phyloP scores from a whole-genome alignment of 2,797 vertebrate genomes.

The Malacoctenus gilli region DNA sequence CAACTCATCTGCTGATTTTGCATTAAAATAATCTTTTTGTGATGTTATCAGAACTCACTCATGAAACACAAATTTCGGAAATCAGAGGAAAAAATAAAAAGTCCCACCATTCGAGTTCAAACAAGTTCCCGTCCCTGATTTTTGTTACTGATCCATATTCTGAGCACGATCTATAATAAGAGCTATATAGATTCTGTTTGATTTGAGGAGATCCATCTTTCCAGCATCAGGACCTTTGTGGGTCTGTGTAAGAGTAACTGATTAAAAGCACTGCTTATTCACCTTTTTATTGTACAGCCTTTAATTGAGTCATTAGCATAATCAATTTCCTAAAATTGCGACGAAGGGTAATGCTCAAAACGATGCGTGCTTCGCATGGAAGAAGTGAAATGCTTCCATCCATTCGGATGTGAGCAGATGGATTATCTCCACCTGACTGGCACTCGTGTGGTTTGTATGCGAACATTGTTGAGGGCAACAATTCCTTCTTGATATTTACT shows the following conservation, averaged over 20 bases:
- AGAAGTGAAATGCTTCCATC: neutral
- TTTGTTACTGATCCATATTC: slow-evolving; percentile 6
- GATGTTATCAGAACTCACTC: too few species aligned
- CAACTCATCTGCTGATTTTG: too few species aligned
- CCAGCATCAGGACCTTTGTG: slow-evolving; percentile 5
- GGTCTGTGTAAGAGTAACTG: slow-evolving; percentile 10
- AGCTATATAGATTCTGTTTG: slow-evolving; percentile 5
- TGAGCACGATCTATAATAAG: neutral
- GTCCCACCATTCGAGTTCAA: neutral
- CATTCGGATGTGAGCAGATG: neutral
- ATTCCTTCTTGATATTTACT: slow-evolving; percentile 1
- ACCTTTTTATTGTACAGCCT: slow-evolving; percentile 10
- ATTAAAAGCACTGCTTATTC: slow-evolving; percentile 1
- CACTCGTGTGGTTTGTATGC: neutral
- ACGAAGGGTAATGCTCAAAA: neutral
- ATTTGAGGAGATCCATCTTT: slow-evolving; percentile 6
- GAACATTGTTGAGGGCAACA: neutral
- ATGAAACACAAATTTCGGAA: too few species aligned
- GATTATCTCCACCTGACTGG: neutral
- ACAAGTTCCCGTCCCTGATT: neutral
- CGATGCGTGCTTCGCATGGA: neutral
- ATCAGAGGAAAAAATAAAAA: too few species aligned
- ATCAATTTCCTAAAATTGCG: slow-evolving; percentile 10
- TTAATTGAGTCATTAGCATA: slow-evolving; percentile 14
- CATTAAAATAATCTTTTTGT: too few species aligned